These are phyloP conservation scores for Epinotia nisella DNA, from an alignment of 2,888 invertebrate genomes.

Conservation along the genomic window DNA sequence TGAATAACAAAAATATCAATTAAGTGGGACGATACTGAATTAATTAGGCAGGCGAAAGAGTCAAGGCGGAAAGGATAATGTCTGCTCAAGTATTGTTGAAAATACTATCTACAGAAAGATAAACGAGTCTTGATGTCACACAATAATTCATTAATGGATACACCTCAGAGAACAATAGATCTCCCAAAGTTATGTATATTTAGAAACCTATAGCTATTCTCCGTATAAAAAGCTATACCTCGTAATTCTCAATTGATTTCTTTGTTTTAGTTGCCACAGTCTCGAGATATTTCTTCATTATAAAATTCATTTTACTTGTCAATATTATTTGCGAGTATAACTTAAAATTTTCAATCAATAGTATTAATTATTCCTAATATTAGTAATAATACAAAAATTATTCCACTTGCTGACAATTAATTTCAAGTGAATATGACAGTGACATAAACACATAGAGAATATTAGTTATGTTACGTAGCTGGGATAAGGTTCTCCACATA, in stretches of 20 bases:
- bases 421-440: constrained; percentile 20
- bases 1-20: too few relatives aligned
- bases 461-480: neutral
- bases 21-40: too few relatives aligned
- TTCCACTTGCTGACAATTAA: constrained; percentile 18
- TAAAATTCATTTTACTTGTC: neutral
- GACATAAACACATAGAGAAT: neutral
- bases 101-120: too few relatives aligned
- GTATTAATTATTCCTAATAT: neutral
- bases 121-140: too few relatives aligned
- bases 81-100: too few relatives aligned
- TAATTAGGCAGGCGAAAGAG: too few relatives aligned
- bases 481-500: too few relatives aligned
- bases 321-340: neutral
- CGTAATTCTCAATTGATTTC: constrained; percentile 1
- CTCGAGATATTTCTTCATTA: constrained; percentile 20
- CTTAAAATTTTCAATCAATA: neutral
- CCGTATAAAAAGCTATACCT: neutral
- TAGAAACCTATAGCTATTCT: too few relatives aligned
- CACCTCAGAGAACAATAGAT: too few relatives aligned
- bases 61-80: too few relatives aligned
- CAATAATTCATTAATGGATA: too few relatives aligned
- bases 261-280: constrained; percentile 2
- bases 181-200: too few relatives aligned
- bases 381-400: neutral